Base-by-base conservation (phyloP, 2,888 invertebrate species). In the Mimumesa dahlbomi region DNA sequence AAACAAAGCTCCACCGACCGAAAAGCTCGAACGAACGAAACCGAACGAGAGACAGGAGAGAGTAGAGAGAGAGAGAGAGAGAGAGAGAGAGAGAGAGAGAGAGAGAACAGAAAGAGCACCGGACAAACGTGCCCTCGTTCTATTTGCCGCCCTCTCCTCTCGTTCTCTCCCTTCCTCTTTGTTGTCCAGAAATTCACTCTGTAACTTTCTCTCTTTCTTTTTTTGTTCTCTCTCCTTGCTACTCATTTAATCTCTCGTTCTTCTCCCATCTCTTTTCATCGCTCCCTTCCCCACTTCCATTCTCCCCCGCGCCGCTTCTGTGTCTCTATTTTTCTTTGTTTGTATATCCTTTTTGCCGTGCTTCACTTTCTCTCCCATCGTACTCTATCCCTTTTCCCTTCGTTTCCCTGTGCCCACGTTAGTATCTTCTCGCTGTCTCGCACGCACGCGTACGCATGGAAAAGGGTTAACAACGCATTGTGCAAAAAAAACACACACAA, bases 21-120 rank as follows among this genome's bases (percentile, higher is more conserved):
- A 69, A 69, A 68, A 69, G 49, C 48, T 69, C 38, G 48, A 56
- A 57, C 31, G 45, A 49, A 38, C 45, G 64, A 54, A 58, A 64
- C 40, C 58, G 49, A 59, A 58, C 43, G 29, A 45, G 53, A 46
- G 54, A 43, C 19, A 29, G 59, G 54, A 53, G 42, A 34, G 18
- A 14, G 36, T 7, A 9, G 36, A n/a, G n/a, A 29, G 6, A 29
- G 29, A 2, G 29, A 29, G 6, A 29, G 29, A 25, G 25, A 25
- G 25, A 25, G 25, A 25, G 25, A 7, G 25, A 25, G 25, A 7
- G 7, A 25, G 3, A 7, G 25, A 25, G 7, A 7, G 25, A 29
- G 29, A 29, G 29, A 29, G 29, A 29, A 9, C n/a, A n/a, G n/a
- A n/a, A n/a, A 45, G 25, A 57, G 50, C 62, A 63, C 42, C 46